Evolutionary conservation across 2,113 vertebrate genomes (phyloP).

Genomic region (Herpailurus yagouaroundi): DNA sequence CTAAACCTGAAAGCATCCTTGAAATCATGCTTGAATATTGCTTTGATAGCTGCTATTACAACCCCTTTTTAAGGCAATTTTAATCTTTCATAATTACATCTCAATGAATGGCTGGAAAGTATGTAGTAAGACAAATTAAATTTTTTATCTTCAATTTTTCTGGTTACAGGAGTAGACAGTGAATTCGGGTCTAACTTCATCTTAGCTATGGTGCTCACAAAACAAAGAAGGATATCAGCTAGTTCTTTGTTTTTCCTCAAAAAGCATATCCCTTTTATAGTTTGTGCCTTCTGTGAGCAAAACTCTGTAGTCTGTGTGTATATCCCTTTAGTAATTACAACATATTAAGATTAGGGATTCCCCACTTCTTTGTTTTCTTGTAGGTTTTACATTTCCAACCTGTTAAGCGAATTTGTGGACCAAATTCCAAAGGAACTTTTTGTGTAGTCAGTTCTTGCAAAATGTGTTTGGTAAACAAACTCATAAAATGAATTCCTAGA

Average conservation of each 20-base stretch:
- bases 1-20: conserved; percentile 65
- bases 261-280: conserved; percentile 62
- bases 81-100: conserved; percentile 81
- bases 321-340: conserved; percentile 23
- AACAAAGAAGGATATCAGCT: conserved; percentile 72
- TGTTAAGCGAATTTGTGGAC: conserved; percentile 81
- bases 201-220: conserved; percentile 75
- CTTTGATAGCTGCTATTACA: conserved; percentile 87
- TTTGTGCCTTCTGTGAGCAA: conserved; percentile 75
- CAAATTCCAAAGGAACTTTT: conserved; percentile 80
- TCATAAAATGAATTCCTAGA: conserved; percentile 57
- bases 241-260: conserved; percentile 64
- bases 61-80: conserved; percentile 83
- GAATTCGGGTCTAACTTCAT: conserved; percentile 71
- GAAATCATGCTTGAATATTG: conserved; percentile 86
- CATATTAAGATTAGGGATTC: conserved; percentile 51
- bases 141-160: conserved; percentile 73
- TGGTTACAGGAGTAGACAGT: conserved; percentile 63
- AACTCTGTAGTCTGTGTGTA: conserved; percentile 70
- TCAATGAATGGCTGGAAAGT: conserved; percentile 80
- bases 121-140: conserved; percentile 75
- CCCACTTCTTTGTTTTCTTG: conserved; percentile 31
- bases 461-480: conserved; percentile 70
- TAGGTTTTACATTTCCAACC: conserved; percentile 69
- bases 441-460: conserved; percentile 64